A percentile compares a stretch with the other conserved stretches of the same genome.
Conservation (phyloP, 2,113 vertebrate genomes). For the Corythaeola cristata region DNA sequence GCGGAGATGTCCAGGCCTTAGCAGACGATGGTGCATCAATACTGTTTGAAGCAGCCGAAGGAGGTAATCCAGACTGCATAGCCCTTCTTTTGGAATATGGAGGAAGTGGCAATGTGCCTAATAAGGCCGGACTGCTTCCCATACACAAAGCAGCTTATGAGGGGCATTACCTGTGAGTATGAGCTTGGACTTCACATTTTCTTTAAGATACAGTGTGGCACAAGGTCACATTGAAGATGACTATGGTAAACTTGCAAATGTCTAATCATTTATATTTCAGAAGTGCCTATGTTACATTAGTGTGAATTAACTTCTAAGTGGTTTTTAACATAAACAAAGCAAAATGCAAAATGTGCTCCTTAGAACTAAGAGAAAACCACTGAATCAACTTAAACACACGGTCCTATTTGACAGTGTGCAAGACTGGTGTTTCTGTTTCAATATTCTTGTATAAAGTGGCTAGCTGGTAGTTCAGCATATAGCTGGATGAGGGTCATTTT, state of each 20-base stretch:
- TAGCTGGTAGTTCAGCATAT: background rate
- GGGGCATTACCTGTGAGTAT: conserved; percentile 87
- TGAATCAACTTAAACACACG: background rate
- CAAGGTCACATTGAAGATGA: background rate
- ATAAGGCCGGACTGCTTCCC: conserved; percentile 80
- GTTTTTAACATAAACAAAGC: background rate
- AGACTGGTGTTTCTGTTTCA: background rate
- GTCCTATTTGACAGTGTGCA: background rate
- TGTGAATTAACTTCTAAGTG: background rate
- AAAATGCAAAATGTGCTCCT: background rate
- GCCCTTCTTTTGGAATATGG: conserved; percentile 85
- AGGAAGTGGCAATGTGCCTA: conserved; percentile 83
- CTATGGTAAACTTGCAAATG: background rate
- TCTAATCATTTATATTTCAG: background rate
- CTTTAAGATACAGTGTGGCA: background rate
- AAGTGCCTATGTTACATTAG: background rate
- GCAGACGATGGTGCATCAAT: conserved; percentile 82
- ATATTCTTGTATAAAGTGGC: background rate
- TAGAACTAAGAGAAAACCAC: background rate
- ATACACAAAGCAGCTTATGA: conserved; percentile 86
- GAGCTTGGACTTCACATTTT: background rate
- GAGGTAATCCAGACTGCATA: conserved; percentile 83
- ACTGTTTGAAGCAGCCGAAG: conserved; percentile 83
- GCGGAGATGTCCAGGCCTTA: conserved; percentile 82
- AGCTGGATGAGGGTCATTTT: background rate